Evolutionary conservation across 2,888 invertebrate species (phyloP), one percentile per base, ranked within the genome.

Genomic region (Chrysomela aeneicollis): DNA sequence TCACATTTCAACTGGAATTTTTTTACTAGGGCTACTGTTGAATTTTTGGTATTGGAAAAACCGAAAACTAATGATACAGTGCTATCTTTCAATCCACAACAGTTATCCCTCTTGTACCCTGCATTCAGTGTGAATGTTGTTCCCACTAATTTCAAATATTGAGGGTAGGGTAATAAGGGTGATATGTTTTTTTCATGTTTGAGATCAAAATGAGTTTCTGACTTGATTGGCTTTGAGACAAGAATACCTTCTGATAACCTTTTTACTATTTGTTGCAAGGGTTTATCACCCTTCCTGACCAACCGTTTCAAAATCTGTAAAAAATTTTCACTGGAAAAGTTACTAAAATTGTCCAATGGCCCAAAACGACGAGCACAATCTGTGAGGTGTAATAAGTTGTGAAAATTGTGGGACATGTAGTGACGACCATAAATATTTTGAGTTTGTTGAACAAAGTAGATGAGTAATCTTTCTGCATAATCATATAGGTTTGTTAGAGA

Each of bases 311-410:
- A 17, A 49, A 58, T 58, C 15, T 58, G 57, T 49, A 58, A 58
- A 30, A 49, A 47, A 58, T 17, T 12, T 2, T 49, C 49, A 58
- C 30, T 58, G 9, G 58, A 49, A 49, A 58, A 58, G 47, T 58
- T 58, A 49, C 58, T 58, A 5, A 58, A 47, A 47, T 58, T 47
- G 47, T 58, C 57, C 46, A 26, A 32, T 58, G 49, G 21, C 32
- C 58, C 49, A 49, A 58, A 58, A 26, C 32, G 58, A 57, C 57
- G 57, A 57, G 57, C 57, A 57, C 57, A 57, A 46, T 57, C 57
- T 57, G 30, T 57, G 26, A 58, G 58, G 58, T 58, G 54, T 17
- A 35, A 10, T 37, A 54, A 54, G 54, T 54, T 54, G 35, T 54
- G 21, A 35, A 54, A 54, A 37, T 35, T 54, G 54, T 54, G 19